These are phyloP conservation scores for Martes flavigula DNA, from an alignment of 2,797 vertebrate species.

Conservation along the genomic window DNA sequence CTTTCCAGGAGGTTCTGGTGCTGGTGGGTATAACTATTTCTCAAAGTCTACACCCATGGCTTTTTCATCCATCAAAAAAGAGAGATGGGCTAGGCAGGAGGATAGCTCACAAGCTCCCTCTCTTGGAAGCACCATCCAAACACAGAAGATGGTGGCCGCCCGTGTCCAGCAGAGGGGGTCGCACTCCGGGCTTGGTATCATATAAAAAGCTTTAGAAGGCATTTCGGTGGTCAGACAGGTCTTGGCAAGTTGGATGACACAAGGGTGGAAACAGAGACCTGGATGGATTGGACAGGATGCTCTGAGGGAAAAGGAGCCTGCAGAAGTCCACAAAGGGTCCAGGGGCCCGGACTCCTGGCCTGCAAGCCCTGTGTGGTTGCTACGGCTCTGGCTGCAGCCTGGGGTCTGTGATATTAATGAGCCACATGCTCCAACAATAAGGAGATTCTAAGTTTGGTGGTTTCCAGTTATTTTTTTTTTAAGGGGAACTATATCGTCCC, in stretches of 20 bases:
- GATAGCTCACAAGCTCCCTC: fast-evolving
- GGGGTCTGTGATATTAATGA: neutral
- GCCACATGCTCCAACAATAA: neutral
- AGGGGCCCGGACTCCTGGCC: neutral
- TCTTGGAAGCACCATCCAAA: neutral
- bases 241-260: neutral
- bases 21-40: neutral
- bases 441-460: neutral
- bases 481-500: neutral
- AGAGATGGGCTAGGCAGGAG: neutral
- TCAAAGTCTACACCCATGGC: neutral
- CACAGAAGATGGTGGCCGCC: fast-evolving
- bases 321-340: neutral
- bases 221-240: constrained; percentile 40
- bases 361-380: too few species aligned
- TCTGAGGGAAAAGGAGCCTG: neutral
- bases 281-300: neutral
- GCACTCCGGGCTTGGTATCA: constrained; percentile 3
- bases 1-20: neutral
- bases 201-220: constrained; percentile 43
- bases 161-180: neutral
- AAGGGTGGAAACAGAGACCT: neutral
- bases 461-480: neutral
- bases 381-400: neutral
- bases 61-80: neutral